These are phyloP conservation scores for Glyptemys insculpta DNA, from an alignment of 2,797 vertebrate genomes.

Conservation along the genomic window DNA sequence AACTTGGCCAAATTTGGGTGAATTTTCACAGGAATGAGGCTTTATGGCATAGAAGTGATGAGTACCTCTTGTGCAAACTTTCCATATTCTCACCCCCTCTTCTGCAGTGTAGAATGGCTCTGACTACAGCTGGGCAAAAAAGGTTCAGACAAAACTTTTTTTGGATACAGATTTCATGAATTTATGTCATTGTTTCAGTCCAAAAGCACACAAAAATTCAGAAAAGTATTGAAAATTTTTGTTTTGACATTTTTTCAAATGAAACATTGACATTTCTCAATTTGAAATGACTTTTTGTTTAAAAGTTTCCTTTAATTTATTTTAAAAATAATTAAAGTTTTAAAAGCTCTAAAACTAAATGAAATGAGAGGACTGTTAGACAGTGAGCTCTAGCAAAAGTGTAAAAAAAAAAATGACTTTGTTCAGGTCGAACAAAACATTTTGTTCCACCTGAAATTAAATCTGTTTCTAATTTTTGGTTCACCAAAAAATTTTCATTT, in stretches of 20 bases:
- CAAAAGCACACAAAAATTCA: background rate
- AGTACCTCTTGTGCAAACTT: background rate
- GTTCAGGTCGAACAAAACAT: background rate
- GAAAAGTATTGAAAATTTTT: background rate
- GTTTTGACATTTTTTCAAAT: background rate
- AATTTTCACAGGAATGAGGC: background rate
- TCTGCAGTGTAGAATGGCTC: background rate
- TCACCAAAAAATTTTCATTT: background rate
- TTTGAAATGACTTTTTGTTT: background rate
- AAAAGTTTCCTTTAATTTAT: background rate
- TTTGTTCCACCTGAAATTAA: background rate
- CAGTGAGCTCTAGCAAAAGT: background rate
- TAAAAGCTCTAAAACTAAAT: background rate
- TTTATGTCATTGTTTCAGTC: background rate
- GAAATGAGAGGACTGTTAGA: background rate
- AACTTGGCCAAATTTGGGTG: background rate
- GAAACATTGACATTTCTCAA: background rate
- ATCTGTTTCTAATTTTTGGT: background rate
- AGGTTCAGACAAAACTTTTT: background rate
- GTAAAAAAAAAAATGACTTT: background rate
- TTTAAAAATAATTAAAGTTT: background rate
- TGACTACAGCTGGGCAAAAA: background rate
- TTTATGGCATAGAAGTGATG: background rate
- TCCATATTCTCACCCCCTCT: background rate
- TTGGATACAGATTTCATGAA: background rate